A percentile compares a stretch with the other conserved stretches of the same genome.
Conservation (phyloP, 2,888 invertebrate genomes). For the Tolmerus cingulatus region DNA sequence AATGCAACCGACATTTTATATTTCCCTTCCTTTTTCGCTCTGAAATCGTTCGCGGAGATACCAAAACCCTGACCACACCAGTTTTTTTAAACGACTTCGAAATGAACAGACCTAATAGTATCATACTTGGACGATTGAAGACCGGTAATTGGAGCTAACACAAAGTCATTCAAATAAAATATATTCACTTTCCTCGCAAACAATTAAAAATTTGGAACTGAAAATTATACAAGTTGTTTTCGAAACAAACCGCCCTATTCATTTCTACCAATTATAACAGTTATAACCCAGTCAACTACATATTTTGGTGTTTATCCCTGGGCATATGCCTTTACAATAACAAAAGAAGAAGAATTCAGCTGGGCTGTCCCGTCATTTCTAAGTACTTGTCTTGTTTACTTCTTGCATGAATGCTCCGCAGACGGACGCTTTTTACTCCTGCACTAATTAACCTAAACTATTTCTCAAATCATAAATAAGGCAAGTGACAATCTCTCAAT, state of each 20-base stretch:
- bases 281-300: neutral
- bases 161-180: no score
- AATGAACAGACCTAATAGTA: no score
- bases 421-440: neutral
- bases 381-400: neutral
- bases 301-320: neutral
- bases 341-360: neutral
- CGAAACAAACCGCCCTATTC: neutral
- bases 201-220: no score
- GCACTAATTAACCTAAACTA: neutral
- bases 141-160: no score
- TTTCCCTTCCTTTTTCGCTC: no score
- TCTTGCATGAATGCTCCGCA: neutral
- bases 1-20: no score
- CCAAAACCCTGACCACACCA: no score
- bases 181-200: no score
- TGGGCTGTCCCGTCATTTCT: neutral
- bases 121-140: no score
- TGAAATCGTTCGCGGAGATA: no score
- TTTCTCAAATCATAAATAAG: neutral
- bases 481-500: slow-evolving; percentile 47
- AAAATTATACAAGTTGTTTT: no score
- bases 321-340: neutral
- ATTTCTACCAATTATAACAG: neutral
- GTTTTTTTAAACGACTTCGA: no score